These are phyloP conservation scores for Nannoperca australis DNA, from an alignment of 2,797 vertebrate genomes.

Conservation along the genomic window DNA sequence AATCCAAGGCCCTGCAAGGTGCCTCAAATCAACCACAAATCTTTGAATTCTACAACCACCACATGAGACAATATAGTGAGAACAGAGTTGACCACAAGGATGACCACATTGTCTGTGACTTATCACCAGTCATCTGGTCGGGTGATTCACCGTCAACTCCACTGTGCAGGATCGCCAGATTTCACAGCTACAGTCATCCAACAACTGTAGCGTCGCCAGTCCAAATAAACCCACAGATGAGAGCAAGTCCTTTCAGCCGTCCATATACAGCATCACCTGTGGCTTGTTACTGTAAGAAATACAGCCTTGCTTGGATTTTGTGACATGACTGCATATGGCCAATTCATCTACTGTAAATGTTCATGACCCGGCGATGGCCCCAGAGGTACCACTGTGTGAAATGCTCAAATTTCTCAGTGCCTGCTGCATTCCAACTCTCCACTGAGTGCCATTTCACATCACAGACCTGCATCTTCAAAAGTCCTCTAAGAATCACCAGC, in stretches of 20 bases:
- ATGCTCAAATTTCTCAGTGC: conserved; percentile 65
- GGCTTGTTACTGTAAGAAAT: conserved; percentile 41
- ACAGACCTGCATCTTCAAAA: conserved; percentile 71
- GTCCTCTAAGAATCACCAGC: conserved; percentile 56
- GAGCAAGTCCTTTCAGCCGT: conserved; percentile 31
- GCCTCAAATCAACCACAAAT: conserved; percentile 69
- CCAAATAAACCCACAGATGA: conserved; percentile 53
- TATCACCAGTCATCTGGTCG: conserved; percentile 74
- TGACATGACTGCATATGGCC: conserved; percentile 47
- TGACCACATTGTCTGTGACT: conserved; percentile 75
- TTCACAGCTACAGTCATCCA: conserved; percentile 56
- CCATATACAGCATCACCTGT: conserved; percentile 35
- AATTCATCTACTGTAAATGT: conserved; percentile 56
- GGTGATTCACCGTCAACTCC: conserved; percentile 62
- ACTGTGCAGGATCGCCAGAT: conserved; percentile 58
- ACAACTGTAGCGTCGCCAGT: conserved; percentile 32
- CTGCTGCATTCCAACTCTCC: conserved; percentile 69
- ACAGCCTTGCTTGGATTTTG: conserved; percentile 43
- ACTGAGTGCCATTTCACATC: conserved; percentile 71
- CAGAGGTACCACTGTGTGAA: conserved; percentile 65
- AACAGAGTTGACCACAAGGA: conserved; percentile 68
- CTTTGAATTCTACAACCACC: conserved; percentile 65
- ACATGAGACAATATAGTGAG: conserved; percentile 68
- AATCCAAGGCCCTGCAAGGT: conserved; percentile 51
- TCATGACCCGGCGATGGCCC: conserved; percentile 64